Base-by-base conservation (phyloP, 2,113 vertebrate species). In the Seriola rivoliana region DNA sequence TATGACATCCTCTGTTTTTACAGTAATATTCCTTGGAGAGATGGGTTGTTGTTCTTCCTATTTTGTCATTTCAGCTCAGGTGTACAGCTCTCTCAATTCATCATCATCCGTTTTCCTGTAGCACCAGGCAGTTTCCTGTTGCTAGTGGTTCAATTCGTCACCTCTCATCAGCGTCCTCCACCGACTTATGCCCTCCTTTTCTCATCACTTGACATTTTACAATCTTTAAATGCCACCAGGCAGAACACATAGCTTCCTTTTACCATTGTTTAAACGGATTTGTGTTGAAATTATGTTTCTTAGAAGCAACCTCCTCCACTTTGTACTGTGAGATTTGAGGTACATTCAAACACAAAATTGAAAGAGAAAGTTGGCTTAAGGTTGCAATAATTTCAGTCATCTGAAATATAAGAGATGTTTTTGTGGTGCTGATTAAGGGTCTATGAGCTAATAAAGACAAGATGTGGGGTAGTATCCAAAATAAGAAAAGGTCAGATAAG, bases 111-210 rank as follows among this genome's bases (percentile, higher is more conserved):
- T 81, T 78, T 84, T 76, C 54, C 16, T 82, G 25, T 78, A 59
- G 60, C 54, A 54, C 69, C 25, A 40, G 23, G 29, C 9, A 50
- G 60, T 77, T 85, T 90, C 46, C 82, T 85, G 74, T 79, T 80
- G 57, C 40, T 44, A 16, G 59, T 69, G 14, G 13, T 29, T 71
- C 17, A 82, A 8, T 71, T 50, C 29, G 32, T 79, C 16, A 44
- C 55, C 52, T 71, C 2, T 65, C 34, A 62, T 55, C 29, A 58
- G 32, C 52, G 3, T 55, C 76, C 29, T 46, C 23, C 12, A 29
- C 36, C 21, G 46, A 57, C 50, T 63, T 63, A 4, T 34, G 3
- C 8, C 36, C 23, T 44, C 3, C 5, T 42, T 74, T 76, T 36
- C 12, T 32, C 48, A 66, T 59, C 66, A 67, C 10, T 63, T 77